Conservation (phyloP, 2,113 vertebrate species). For the rat (Rattus norvegicus) region GRCr8 NC_086020.1:216621001-216621500, state of each 20-base stretch:
- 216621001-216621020: not conserved
- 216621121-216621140: not conserved
- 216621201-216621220: not conserved
- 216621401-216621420: not conserved
- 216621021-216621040: not conserved
- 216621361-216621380: not conserved
- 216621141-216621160: not conserved
- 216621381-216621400: not conserved
- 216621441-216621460: not conserved
- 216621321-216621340: not conserved
- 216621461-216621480: not conserved
- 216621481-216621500: not conserved
- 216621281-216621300: not conserved
- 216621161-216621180: not conserved
- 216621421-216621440: not conserved
- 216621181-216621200: not conserved
- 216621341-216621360: not conserved
- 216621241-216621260: not conserved
- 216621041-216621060: not conserved
- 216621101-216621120: conserved; percentile 24
- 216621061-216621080: not conserved
- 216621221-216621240: not conserved
- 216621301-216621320: not conserved
- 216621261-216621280: not conserved
- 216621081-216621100: not conserved